Evolutionary conservation across 2,797 vertebrate genomes (phyloP), one percentile per base, ranked within the genome.

Genomic region (Tangara arthus): DNA sequence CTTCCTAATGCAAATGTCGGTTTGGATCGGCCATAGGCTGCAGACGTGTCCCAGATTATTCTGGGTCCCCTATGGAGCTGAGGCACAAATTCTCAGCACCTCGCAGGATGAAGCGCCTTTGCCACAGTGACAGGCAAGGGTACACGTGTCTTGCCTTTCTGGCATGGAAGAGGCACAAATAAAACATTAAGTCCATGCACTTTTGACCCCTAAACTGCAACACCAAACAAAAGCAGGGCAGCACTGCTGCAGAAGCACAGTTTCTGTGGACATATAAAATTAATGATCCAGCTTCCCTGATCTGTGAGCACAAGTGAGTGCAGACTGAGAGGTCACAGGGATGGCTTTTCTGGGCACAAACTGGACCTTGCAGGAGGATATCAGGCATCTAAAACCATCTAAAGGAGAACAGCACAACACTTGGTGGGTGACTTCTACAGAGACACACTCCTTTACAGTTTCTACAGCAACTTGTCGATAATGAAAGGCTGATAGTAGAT

Each of bases 1-100:
- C 89, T 92, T 55, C 65, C 42, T 72, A 82, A 71, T 68, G 89
- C 64, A 92, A 93, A 89, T 83, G 90, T 90, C 94, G 89, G 41
- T 73, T 80, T 56, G 71, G 68, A 92, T 89, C 0, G 0, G 59
- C 81, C 79, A 73, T 2, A 60, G 49, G 78, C 66, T 84, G 35
- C 41, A 89, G 81, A 79, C 0, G 0, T 70, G 63, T 14, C 46
- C n/a, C 49, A 57, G 41, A 94, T 90, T 87, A 93, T 42, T 35
- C 68, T 15, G 37, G 28, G 28, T 80, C 37, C 55, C 47, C 60
- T 15, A 9, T 8, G 60, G 49, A 73, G 53, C 44, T 24, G 52
- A 73, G 44, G 71, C 44, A 52, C 8, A 41, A 90, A 88, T 79
- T 90, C 90, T 72, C 53, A 79, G 93, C 44, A 66, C 27, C 49